Conservation (phyloP, 2,113 vertebrate genomes). For the Toxotes jaculatrix region DNA sequence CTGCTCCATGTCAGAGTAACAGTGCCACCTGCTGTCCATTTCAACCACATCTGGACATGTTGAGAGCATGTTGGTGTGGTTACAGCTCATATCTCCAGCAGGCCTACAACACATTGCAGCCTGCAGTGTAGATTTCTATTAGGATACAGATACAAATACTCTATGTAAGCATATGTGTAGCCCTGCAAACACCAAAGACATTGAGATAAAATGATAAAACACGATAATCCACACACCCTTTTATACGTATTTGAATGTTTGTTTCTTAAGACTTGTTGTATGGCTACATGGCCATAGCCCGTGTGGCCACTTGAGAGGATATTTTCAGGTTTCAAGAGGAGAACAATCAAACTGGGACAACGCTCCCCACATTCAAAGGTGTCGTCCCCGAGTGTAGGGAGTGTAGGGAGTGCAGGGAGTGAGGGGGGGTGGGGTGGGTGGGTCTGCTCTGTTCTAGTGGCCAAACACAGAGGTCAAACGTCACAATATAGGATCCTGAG, state of each 20-base stretch:
- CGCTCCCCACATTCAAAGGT: conserved; percentile 33
- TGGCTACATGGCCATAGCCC: conserved; percentile 32
- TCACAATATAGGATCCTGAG: conserved; percentile 87
- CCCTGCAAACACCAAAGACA: conserved; percentile 31
- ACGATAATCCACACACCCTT: conserved; percentile 15
- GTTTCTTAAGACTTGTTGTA: conserved; percentile 53
- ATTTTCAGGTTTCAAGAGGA: conserved; percentile 81
- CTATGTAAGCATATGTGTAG: conserved; percentile 3
- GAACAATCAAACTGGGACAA: conserved; percentile 78
- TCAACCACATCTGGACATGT: conserved; percentile 30
- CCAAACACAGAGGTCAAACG: conserved; percentile 86
- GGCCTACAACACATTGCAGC: background rate
- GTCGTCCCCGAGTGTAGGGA: conserved; percentile 57
- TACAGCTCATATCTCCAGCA: conserved; percentile 22
- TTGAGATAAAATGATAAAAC: background rate
- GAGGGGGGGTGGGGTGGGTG: conserved; percentile 39
- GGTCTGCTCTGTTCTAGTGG: conserved; percentile 83
- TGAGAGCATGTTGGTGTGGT: conserved; percentile 12
- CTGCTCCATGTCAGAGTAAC: conserved; percentile 36
- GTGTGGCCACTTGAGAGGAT: conserved; percentile 65
- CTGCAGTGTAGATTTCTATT: conserved; percentile 22
- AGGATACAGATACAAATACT: conserved; percentile 20
- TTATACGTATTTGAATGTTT: conserved; percentile 67
- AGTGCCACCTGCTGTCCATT: conserved; percentile 74
- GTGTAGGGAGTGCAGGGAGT: conserved; percentile 30